Conservation (phyloP, 2,113 vertebrate genomes). For the Gavia stellata region DNA sequence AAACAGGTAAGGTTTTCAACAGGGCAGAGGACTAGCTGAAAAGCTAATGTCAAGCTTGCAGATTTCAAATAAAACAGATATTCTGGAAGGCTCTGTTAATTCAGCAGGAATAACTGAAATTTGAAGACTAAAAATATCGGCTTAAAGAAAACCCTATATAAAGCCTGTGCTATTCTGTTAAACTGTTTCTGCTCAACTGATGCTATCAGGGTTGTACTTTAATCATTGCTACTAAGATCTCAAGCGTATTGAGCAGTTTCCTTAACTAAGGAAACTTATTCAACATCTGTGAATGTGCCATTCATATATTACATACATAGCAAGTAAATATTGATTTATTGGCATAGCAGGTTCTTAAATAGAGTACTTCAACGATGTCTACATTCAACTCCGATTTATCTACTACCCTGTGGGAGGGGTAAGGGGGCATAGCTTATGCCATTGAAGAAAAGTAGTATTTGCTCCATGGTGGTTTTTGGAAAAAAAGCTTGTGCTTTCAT, state of each 20-base stretch:
- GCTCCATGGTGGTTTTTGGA: not conserved
- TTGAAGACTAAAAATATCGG: not conserved
- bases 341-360: not conserved
- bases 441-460: not conserved
- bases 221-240: not conserved
- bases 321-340: conserved; percentile 15
- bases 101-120: not conserved
- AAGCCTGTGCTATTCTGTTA: not conserved
- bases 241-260: not conserved
- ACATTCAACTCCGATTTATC: not conserved
- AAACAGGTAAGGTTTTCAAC: not conserved
- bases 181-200: not conserved
- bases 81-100: not conserved
- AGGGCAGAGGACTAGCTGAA: not conserved
- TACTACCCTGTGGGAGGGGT: not conserved
- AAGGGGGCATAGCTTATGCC: not conserved
- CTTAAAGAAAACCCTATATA: not conserved
- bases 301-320: not conserved
- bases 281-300: not conserved
- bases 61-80: not conserved
- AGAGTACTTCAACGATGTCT: not conserved
- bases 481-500: not conserved
- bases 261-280: not conserved
- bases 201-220: not conserved
- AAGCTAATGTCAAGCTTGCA: not conserved